phyloP scores from a whole-genome alignment of 2,888 invertebrate species.

The Drosophila algonquin region DNA sequence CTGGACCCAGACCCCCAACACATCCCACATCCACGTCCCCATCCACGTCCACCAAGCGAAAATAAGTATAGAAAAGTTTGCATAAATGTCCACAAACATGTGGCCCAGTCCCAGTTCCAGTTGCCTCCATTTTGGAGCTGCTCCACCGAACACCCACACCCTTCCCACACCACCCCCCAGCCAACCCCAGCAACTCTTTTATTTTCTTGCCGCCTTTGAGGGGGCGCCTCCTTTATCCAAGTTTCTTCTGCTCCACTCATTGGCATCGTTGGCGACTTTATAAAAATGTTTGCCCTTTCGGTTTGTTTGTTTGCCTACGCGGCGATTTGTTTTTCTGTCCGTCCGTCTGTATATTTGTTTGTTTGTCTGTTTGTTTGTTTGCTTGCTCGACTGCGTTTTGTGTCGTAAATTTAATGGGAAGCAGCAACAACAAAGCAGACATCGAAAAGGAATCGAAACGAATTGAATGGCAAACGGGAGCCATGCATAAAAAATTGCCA shows the following conservation, averaged over 20 bases:
- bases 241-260: constrained; percentile 46
- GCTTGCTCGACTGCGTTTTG: constrained; percentile 76
- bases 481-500: constrained; percentile 78
- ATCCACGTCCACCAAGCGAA: constrained; percentile 11
- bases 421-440: constrained; percentile 30
- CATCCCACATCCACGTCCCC: neutral
- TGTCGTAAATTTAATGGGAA: constrained; percentile 79
- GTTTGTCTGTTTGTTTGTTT: constrained; percentile 50
- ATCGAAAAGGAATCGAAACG: constrained; percentile 77
- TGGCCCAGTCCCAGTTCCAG: constrained; percentile 49
- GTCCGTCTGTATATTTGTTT: neutral
- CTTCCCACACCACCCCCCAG: neutral
- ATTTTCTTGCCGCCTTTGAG: constrained; percentile 26
- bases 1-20: constrained; percentile 29
- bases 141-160: neutral
- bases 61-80: constrained; percentile 59
- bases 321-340: constrained; percentile 64
- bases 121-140: constrained; percentile 17
- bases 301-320: constrained; percentile 72
- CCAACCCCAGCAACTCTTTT: constrained; percentile 31
- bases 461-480: constrained; percentile 75
- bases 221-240: constrained; percentile 23
- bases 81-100: constrained; percentile 80
- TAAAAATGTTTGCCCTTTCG: constrained; percentile 76
- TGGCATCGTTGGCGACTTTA: constrained; percentile 73